phyloP scores from a whole-genome alignment of 92 coral and sea anemone genomes.

The Palythoa caribaeorum region DNA sequence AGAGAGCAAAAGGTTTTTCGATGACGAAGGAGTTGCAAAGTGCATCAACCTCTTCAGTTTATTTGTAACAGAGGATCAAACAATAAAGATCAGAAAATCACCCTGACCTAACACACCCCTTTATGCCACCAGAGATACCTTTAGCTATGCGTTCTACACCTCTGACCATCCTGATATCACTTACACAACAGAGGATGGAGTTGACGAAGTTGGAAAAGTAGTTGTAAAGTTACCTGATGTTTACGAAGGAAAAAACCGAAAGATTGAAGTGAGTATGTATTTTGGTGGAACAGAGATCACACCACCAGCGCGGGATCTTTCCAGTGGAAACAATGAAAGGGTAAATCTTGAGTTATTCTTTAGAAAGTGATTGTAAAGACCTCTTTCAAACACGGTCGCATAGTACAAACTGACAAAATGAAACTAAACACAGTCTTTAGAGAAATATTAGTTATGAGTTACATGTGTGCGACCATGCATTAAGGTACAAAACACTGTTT shows the following conservation, averaged over 20 bases:
- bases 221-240: constrained; percentile 33
- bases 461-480: too few species aligned
- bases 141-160: background rate
- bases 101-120: background rate
- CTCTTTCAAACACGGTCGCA: background rate
- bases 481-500: too few species aligned
- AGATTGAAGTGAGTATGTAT: constrained; percentile 45
- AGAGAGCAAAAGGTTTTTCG: background rate
- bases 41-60: background rate
- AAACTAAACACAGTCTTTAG: too few species aligned
- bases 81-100: background rate
- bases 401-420: too few species aligned
- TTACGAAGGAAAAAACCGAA: constrained; percentile 20
- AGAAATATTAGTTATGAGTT: too few species aligned
- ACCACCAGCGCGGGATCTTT: constrained; percentile 11
- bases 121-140: background rate
- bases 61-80: background rate
- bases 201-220: background rate
- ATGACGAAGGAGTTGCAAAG: background rate
- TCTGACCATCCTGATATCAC: constrained; percentile 6
- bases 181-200: constrained; percentile 5
- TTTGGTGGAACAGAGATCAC: constrained; percentile 58
- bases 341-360: constrained; percentile 27
- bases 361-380: background rate
- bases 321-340: constrained; percentile 40